These are phyloP conservation scores for Sisyra nigra DNA, from an alignment of 2,888 invertebrate species.

Conservation along the genomic window DNA sequence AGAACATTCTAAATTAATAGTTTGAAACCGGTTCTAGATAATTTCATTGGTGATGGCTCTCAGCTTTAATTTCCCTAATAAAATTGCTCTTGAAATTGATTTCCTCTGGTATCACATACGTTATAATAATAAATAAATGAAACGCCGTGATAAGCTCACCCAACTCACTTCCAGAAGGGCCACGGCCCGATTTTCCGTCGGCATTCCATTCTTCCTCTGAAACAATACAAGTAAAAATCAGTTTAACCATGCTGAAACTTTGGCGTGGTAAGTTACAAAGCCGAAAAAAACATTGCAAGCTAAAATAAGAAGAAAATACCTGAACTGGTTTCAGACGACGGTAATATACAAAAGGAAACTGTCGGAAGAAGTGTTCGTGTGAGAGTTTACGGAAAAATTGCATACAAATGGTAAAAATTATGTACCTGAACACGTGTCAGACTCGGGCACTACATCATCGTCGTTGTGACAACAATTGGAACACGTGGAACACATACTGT, in stretches of 20 bases:
- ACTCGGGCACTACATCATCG: slow-evolving; percentile 22
- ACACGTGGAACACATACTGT: slow-evolving; percentile 26
- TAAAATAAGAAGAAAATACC: slow-evolving; percentile 1
- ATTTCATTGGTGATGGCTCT: too few species aligned
- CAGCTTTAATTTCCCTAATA: too few species aligned
- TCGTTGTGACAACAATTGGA: slow-evolving; percentile 25
- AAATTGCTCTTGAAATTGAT: background rate
- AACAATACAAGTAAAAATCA: slow-evolving; percentile 16
- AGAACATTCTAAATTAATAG: too few species aligned
- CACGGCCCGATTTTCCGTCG: slow-evolving; percentile 33
- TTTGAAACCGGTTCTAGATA: too few species aligned
- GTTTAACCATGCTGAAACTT: slow-evolving; percentile 1
- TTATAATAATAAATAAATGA: background rate
- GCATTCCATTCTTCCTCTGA: slow-evolving; percentile 46
- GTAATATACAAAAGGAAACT: slow-evolving; percentile 7
- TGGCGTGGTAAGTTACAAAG: background rate
- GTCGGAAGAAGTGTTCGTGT: background rate
- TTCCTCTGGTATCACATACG: background rate
- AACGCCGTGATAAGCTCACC: slow-evolving; percentile 20
- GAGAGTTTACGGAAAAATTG: too few species aligned
- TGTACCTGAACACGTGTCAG: slow-evolving; percentile 25
- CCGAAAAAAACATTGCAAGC: background rate
- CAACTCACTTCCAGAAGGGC: slow-evolving; percentile 24
- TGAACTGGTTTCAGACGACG: slow-evolving; percentile 6
- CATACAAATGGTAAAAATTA: background rate